These are phyloP conservation scores for Drosophila obscura DNA, from an alignment of 1,140 invertebrate species.

Conservation along the genomic window DNA sequence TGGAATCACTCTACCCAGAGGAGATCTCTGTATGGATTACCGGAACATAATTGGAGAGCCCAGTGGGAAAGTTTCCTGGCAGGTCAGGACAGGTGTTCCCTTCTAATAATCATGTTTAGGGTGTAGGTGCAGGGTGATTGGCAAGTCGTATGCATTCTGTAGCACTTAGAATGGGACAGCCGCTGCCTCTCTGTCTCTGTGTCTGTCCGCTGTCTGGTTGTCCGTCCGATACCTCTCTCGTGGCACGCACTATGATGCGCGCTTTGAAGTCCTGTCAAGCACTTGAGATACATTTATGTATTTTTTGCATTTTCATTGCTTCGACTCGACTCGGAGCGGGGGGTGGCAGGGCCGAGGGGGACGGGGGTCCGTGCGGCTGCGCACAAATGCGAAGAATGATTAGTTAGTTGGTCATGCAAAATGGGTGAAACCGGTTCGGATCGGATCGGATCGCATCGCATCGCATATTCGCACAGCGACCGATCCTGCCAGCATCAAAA, in stretches of 20 bases:
- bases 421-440: constrained; percentile 72
- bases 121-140: no score
- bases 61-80: no score
- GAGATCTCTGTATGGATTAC: no score
- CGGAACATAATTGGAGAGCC: no score
- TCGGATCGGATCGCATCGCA: constrained; percentile 3
- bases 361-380: not conserved
- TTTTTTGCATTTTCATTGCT: constrained; percentile 80
- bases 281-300: constrained; percentile 82
- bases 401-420: constrained; percentile 78
- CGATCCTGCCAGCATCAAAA: constrained; percentile 69
- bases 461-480: not conserved
- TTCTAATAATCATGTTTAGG: no score
- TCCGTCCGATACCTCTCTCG: constrained; percentile 49
- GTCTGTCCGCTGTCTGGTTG: constrained; percentile 11
- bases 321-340: constrained; percentile 7
- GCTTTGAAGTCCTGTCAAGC: constrained; percentile 81
- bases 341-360: not conserved
- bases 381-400: constrained; percentile 71
- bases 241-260: constrained; percentile 79
- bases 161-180: no score
- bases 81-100: no score
- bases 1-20: no score
- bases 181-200: no score
- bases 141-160: no score